Base-by-base conservation (phyloP, 1,140 invertebrate species). In the Elymnias hypermnestra region DNA sequence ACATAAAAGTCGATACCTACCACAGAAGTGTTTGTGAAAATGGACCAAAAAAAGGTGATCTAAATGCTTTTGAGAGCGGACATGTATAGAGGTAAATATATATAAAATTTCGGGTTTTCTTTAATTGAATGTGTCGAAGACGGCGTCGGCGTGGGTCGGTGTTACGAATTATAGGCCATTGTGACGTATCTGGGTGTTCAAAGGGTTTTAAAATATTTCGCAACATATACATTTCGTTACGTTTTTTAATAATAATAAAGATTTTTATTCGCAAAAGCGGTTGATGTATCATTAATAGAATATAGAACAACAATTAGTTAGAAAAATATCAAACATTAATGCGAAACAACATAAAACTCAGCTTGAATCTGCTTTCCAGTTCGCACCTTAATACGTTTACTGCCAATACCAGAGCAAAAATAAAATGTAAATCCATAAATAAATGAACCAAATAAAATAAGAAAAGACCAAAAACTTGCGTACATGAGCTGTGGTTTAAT, bases 121-220 rank as follows among this genome's bases (percentile, higher is more conserved):
- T 65, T 63, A 69, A 69, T 69, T 65, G 62, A 69, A 63, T 60
- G 56, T 65, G 56, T 65, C 62, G 62, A 65, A 54, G 56, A 10
- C 50, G 41, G 41, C 41, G 45, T 53, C 35, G 53, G 65, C 65
- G 72, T 76, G 63, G 72, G 75, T 49, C 52, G 64, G 28, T 39
- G 53, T 50, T 63, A 69, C 60, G 66, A 76, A 69, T 78, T 77
- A 75, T 73, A 66, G 61, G 38, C 60, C 57, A 72, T 75, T 72
- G 68, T 74, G 40, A 19, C 23, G 41, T 36, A 39, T 51, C 48
- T 53, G 57, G 53, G 53, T 52, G 64, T 53, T 53, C 46, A 57
- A 52, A 49, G 29, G 45, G 46, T 56, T 56, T 51, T 51, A 40
- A 44, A 47, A 46, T 47, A 53, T 59, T 56, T 63, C 47, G 53